Conservation (phyloP, 1,140 invertebrate species). For the Saccostrea cuccullata region DNA sequence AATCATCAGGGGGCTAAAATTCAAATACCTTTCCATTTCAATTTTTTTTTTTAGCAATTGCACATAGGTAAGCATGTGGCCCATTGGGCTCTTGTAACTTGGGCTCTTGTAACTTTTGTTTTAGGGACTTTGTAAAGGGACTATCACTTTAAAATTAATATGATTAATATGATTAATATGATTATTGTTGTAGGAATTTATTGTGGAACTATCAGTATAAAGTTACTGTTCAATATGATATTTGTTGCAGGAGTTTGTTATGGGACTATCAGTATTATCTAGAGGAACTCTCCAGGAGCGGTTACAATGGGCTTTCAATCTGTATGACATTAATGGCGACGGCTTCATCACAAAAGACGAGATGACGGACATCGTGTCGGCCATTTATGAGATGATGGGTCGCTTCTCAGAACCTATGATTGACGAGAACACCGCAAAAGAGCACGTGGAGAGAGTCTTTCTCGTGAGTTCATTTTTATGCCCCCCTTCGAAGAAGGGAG, state of each 20-base stretch:
- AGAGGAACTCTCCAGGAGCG: conserved; percentile 92
- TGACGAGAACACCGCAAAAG: conserved; percentile 87
- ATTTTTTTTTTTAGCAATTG: no score
- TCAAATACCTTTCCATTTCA: no score
- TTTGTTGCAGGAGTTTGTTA: conserved; percentile 71
- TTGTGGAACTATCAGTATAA: conserved; percentile 69
- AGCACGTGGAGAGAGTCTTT: conserved; percentile 94
- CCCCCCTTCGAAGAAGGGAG: no score
- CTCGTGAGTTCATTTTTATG: conserved; percentile 83
- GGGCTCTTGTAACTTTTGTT: no score
- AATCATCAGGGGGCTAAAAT: no score
- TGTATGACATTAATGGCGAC: conserved; percentile 94
- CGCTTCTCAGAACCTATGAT: conserved; percentile 88
- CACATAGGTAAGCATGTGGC: no score
- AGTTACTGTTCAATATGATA: conserved; percentile 82
- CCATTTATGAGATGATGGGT: conserved; percentile 94
- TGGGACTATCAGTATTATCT: conserved; percentile 87
- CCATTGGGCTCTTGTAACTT: no score
- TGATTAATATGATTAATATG: no score
- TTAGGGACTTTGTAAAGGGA: no score
- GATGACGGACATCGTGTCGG: conserved; percentile 91
- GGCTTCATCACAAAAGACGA: conserved; percentile 91
- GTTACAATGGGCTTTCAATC: conserved; percentile 95
- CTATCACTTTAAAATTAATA: not conserved
- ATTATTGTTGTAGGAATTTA: conserved; percentile 25